Evolutionary conservation across 1,140 invertebrate species (phyloP).

Genomic region (Tachypleus tridentatus): DNA sequence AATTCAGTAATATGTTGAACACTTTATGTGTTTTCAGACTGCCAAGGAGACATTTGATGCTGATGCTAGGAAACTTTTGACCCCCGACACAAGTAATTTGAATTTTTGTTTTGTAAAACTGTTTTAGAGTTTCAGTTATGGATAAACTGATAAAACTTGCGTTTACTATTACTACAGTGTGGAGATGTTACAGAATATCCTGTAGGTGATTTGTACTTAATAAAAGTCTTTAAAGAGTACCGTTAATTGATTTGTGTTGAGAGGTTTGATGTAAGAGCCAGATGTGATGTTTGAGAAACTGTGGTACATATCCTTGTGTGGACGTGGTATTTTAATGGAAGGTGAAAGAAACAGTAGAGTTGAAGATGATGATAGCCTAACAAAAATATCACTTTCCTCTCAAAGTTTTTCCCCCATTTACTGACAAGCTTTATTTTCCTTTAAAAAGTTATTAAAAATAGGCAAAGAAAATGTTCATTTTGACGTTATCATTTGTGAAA

Average conservation of each 20-base stretch:
- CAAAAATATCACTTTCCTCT: too few species aligned
- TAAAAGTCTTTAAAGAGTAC: background rate
- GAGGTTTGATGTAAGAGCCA: background rate
- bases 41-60: constrained; percentile 68
- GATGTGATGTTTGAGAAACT: too few species aligned
- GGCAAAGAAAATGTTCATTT: too few species aligned
- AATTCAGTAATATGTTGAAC: too few species aligned
- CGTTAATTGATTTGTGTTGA: background rate
- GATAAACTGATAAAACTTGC: background rate
- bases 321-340: too few species aligned
- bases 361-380: too few species aligned
- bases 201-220: background rate
- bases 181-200: background rate
- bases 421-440: too few species aligned
- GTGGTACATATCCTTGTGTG: too few species aligned
- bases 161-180: background rate
- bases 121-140: background rate
- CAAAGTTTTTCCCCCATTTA: too few species aligned
- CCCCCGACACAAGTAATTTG: constrained; percentile 41
- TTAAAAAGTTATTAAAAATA: too few species aligned
- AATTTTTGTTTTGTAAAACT: background rate
- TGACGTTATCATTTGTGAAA: too few species aligned
- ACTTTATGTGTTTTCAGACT: constrained; percentile 30
- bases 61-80: constrained; percentile 55
- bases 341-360: too few species aligned